A percentile compares a stretch with the other conserved stretches of the same genome.
Evolutionary conservation across 2,888 invertebrate genomes (phyloP).

Genomic region (Troilus luridus): DNA sequence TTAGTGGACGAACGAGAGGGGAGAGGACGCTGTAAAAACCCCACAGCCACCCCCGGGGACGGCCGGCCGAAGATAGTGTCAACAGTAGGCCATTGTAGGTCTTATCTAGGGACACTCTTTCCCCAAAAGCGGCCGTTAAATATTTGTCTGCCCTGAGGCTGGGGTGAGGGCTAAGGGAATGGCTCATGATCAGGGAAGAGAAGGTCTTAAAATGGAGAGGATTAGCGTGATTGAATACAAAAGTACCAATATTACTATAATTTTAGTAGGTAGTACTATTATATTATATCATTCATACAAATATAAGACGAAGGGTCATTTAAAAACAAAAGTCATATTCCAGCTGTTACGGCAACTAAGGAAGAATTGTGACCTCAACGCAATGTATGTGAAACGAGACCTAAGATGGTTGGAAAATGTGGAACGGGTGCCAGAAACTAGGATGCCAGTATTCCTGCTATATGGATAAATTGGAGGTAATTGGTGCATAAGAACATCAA

Average conservation of each 20-base stretch:
- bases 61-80: conserved; percentile 17
- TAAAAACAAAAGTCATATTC: too few relatives aligned
- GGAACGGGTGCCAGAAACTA: too few relatives aligned
- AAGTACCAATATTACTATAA: background rate
- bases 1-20: background rate
- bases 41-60: background rate
- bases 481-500: too few relatives aligned
- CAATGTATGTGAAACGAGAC: too few relatives aligned
- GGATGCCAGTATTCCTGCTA: too few relatives aligned
- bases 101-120: conserved; percentile 49
- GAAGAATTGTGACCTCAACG: too few relatives aligned
- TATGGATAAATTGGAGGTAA: too few relatives aligned
- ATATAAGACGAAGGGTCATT: too few relatives aligned
- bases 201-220: background rate
- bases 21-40: background rate
- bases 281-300: too few relatives aligned
- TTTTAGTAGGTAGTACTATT: background rate
- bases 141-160: background rate
- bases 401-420: too few relatives aligned
- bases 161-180: background rate
- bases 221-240: background rate
- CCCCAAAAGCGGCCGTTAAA: conserved; percentile 13
- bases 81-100: conserved; percentile 40
- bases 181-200: background rate
- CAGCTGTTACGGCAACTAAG: too few relatives aligned